phyloP scores from a whole-genome alignment of 2,888 invertebrate species.

The Drosophila helvetica region DNA sequence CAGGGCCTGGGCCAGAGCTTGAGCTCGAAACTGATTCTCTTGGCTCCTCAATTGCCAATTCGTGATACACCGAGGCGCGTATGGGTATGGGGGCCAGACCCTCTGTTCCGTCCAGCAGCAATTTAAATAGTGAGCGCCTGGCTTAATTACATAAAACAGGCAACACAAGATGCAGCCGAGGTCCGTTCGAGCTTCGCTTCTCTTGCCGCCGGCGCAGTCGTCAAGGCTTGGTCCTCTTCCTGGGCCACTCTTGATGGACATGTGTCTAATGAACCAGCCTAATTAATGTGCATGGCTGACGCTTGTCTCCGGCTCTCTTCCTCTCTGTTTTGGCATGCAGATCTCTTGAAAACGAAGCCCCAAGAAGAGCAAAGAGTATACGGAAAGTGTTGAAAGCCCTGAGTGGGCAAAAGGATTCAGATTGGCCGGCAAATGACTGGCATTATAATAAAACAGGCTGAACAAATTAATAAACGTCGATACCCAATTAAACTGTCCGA shows the following conservation, averaged over 20 bases:
- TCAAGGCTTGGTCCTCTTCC: slow-evolving; percentile 35
- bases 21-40: slow-evolving; percentile 15
- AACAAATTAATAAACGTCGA: slow-evolving; percentile 77
- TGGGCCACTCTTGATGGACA: slow-evolving; percentile 65
- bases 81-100: slow-evolving; percentile 4
- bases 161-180: slow-evolving; percentile 37
- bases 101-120: slow-evolving; percentile 44
- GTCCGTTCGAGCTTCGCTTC: slow-evolving; percentile 11
- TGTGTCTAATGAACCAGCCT: slow-evolving; percentile 77
- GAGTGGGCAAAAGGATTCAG: slow-evolving; percentile 35
- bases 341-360: slow-evolving; percentile 17
- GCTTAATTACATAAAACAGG: slow-evolving; percentile 77
- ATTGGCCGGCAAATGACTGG: slow-evolving; percentile 35
- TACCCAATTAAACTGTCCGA: slow-evolving; percentile 77
- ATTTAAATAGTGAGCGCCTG: slow-evolving; percentile 81
- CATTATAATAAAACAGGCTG: slow-evolving; percentile 31
- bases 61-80: slow-evolving; percentile 70
- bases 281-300: slow-evolving; percentile 70
- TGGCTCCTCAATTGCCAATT: slow-evolving; percentile 75
- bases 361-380: slow-evolving; percentile 33
- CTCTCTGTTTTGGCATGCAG: slow-evolving; percentile 17
- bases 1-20: neutral
- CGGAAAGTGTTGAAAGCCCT: slow-evolving; percentile 72
- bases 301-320: slow-evolving; percentile 14
- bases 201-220: slow-evolving; percentile 52